A percentile compares a stretch with the other conserved stretches of the same genome.
Evolutionary conservation across 1,140 invertebrate genomes (phyloP).

Genomic region (Drosophila erecta): DNA sequence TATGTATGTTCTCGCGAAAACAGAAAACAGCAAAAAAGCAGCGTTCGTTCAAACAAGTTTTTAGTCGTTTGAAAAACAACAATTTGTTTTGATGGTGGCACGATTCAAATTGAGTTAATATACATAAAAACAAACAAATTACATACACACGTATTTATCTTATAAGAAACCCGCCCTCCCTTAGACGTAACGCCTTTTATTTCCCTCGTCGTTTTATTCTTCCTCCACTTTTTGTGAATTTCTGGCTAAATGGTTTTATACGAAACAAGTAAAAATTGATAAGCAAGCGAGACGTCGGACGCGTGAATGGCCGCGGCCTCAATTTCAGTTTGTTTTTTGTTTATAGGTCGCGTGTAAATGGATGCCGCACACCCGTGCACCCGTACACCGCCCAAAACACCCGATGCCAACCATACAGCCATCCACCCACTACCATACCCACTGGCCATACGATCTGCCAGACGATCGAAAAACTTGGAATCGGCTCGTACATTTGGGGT

Average conservation of each 20-base stretch:
- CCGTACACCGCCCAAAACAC: conserved; percentile 4
- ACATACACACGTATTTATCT: conserved; percentile 7
- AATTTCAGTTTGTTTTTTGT: conserved; percentile 57
- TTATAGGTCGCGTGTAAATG: conserved; percentile 78
- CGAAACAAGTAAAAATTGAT: conserved; percentile 53
- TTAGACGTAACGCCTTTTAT: conserved; percentile 24
- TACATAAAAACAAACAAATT: conserved; percentile 65
- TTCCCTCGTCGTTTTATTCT: conserved; percentile 8
- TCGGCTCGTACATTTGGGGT: conserved; percentile 20
- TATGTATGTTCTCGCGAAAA: conserved; percentile 24
- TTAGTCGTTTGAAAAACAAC: conserved; percentile 1
- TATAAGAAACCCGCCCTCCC: background rate
- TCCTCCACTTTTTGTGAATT: conserved; percentile 7
- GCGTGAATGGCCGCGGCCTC: conserved; percentile 68
- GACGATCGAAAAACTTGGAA: conserved; percentile 20
- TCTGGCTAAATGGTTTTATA: conserved; percentile 39
- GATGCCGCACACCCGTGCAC: conserved; percentile 19
- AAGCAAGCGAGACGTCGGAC: conserved; percentile 50
- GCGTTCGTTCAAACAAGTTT: conserved; percentile 29
- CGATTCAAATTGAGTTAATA: conserved; percentile 23
- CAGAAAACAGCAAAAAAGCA: conserved; percentile 2
- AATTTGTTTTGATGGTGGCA: conserved; percentile 20
- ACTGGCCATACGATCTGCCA: conserved; percentile 16
- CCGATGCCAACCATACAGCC: background rate
- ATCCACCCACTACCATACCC: conserved; percentile 9